Conservation (phyloP, 2,113 vertebrate genomes). For the Silurus meridionalis region DNA sequence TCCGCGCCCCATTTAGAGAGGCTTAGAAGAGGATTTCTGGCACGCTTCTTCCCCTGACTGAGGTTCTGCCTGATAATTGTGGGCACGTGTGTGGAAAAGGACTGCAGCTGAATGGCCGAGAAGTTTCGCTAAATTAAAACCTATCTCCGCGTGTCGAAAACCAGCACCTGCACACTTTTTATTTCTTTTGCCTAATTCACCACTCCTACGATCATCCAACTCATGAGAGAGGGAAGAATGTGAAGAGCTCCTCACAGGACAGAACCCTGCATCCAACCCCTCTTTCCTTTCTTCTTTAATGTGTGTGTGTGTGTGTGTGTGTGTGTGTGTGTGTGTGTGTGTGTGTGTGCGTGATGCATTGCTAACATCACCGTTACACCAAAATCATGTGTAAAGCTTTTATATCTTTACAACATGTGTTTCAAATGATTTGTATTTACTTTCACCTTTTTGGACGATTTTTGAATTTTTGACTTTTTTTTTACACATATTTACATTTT, state of each 20-base stretch:
- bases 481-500: too few relatives aligned
- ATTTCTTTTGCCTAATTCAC: constrained; percentile 61
- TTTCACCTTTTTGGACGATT: not conserved
- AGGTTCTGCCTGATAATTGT: constrained; percentile 75
- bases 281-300: not conserved
- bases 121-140: constrained; percentile 75
- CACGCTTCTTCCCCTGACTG: constrained; percentile 64
- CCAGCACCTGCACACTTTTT: constrained; percentile 53
- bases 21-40: constrained; percentile 73
- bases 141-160: constrained; percentile 71
- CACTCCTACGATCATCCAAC: constrained; percentile 11
- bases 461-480: too few relatives aligned
- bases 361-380: not conserved
- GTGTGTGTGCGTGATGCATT: not conserved
- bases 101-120: constrained; percentile 61
- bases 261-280: not conserved
- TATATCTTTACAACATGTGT: not conserved
- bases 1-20: constrained; percentile 70
- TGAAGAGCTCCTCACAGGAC: not conserved
- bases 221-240: not conserved
- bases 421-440: not conserved
- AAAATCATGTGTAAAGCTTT: not conserved
- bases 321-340: too few relatives aligned
- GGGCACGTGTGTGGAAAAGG: constrained; percentile 66
- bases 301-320: not conserved